Conservation (phyloP, 1,140 invertebrate genomes). For the Bombyx mandarina region DNA sequence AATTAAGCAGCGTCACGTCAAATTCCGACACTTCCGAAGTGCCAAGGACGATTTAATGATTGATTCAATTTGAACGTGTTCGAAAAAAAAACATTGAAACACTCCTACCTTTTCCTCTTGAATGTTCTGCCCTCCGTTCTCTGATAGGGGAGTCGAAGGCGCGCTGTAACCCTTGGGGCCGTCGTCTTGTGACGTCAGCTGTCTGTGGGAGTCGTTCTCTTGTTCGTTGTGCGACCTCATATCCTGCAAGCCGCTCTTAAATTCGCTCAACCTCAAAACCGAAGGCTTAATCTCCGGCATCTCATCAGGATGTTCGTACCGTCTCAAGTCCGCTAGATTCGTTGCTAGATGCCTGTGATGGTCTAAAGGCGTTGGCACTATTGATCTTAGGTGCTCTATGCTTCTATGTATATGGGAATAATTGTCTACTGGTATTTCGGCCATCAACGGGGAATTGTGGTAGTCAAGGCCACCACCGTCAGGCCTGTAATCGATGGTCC, state of each 20-base stretch:
- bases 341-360: constrained; percentile 64
- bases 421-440: constrained; percentile 73
- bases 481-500: constrained; percentile 72
- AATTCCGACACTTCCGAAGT: constrained; percentile 15
- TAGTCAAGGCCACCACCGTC: constrained; percentile 72
- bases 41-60: constrained; percentile 5
- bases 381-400: constrained; percentile 76
- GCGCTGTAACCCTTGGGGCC: constrained; percentile 70
- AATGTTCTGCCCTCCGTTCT: constrained; percentile 72
- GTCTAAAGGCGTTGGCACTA: constrained; percentile 71
- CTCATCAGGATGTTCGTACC: constrained; percentile 68
- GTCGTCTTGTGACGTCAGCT: constrained; percentile 61
- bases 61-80: neutral
- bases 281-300: constrained; percentile 71
- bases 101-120: constrained; percentile 74
- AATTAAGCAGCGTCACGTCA: constrained; percentile 9
- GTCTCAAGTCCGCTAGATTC: constrained; percentile 66
- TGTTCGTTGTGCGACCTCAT: constrained; percentile 53
- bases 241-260: constrained; percentile 64
- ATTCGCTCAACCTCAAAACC: constrained; percentile 66
- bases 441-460: constrained; percentile 75
- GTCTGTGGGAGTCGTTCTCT: constrained; percentile 60
- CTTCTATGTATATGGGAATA: constrained; percentile 77
- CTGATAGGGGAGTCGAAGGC: constrained; percentile 75
- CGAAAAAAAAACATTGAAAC: neutral